Conservation (phyloP, 92 coral and sea anemone genomes). For the Actinostola sp. region DNA sequence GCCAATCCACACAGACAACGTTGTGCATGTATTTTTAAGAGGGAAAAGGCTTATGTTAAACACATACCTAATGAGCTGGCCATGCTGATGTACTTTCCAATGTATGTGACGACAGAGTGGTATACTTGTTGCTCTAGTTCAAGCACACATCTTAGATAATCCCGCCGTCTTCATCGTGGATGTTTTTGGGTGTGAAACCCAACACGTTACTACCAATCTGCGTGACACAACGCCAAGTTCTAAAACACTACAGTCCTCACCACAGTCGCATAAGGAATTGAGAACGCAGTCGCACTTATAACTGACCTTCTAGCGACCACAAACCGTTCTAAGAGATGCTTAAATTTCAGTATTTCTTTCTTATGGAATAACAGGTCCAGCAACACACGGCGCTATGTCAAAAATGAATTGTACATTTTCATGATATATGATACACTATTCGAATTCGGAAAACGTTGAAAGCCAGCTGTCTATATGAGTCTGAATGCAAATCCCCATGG, state of each 20-base stretch:
- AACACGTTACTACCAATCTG: slow-evolving; percentile 17
- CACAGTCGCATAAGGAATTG: neutral
- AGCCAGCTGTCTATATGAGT: slow-evolving; percentile 28
- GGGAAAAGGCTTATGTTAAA: slow-evolving; percentile 1
- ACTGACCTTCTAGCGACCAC: neutral
- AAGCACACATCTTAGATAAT: slow-evolving; percentile 21
- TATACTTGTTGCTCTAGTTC: slow-evolving; percentile 13
- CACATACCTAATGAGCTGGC: slow-evolving; percentile 99
- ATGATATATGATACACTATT: slow-evolving; percentile 26
- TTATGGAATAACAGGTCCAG: no score
- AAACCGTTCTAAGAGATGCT: neutral
- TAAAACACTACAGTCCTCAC: neutral
- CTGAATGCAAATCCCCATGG: slow-evolving; percentile 22
- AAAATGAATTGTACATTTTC: slow-evolving; percentile 22
- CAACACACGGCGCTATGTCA: no score
- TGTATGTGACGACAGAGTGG: slow-evolving; percentile 33
- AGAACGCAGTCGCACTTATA: neutral
- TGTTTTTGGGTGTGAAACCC: slow-evolving; percentile 47
- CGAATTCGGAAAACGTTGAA: slow-evolving; percentile 11
- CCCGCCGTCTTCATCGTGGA: slow-evolving; percentile 26
- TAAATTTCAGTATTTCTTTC: no score
- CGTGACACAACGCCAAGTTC: slow-evolving; percentile 26
- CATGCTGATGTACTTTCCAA: slow-evolving; percentile 58
- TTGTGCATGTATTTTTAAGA: slow-evolving; percentile 10
- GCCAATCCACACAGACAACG: slow-evolving; percentile 10